Evolutionary conservation across 1,140 invertebrate genomes (phyloP).

Genomic region (Muscidifurax raptorellus): DNA sequence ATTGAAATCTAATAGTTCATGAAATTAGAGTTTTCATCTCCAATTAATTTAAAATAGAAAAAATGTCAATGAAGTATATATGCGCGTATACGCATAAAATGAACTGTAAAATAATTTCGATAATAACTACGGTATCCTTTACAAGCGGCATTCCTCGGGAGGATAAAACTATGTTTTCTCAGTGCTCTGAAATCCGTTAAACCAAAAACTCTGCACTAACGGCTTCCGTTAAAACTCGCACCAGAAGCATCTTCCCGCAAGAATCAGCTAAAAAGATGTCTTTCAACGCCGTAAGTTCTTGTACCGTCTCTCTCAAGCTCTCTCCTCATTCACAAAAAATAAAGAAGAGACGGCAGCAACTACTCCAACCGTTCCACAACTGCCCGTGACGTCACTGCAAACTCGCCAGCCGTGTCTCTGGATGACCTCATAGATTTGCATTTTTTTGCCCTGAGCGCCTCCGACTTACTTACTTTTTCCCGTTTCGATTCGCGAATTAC

Average conservation of each 20-base stretch:
- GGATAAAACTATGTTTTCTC: background rate
- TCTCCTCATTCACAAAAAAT: background rate
- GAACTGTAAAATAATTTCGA: too few relatives aligned
- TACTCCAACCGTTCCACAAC: background rate
- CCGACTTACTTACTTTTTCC: conserved; percentile 5
- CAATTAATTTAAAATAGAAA: background rate
- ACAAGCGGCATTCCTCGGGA: background rate
- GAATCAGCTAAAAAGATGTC: background rate
- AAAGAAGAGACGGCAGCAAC: background rate
- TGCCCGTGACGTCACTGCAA: background rate
- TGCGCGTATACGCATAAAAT: too few relatives aligned
- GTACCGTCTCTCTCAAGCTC: background rate
- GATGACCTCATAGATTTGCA: conserved; percentile 47
- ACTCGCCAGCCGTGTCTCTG: background rate
- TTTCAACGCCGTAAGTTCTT: background rate
- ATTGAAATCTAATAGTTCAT: too few relatives aligned
- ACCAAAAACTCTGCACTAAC: background rate
- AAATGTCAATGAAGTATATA: background rate
- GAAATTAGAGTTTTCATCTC: background rate
- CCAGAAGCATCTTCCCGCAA: background rate
- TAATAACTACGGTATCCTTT: background rate
- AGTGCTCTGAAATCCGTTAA: background rate
- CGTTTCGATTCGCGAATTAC: conserved; percentile 14
- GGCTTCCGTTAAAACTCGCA: background rate
- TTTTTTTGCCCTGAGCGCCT: background rate